Evolutionary conservation across 2,797 vertebrate genomes (phyloP), one percentile per base, ranked within the genome.

Genomic region (Halcyon smyrnensis): DNA sequence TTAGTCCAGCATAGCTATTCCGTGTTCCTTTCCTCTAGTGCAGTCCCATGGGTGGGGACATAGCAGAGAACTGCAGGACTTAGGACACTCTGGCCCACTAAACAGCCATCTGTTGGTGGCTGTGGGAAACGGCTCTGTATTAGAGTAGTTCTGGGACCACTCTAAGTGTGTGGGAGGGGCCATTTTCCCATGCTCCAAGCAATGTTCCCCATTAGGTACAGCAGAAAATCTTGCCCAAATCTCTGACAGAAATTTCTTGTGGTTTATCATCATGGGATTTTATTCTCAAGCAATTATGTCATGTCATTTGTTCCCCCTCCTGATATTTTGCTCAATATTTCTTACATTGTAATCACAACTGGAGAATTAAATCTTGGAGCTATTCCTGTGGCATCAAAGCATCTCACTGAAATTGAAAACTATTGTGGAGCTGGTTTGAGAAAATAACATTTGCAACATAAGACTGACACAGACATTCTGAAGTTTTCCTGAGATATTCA

Each of bases 401-500:
- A 54, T 39, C 34, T 83, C 64, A 56, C 36, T 85, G 75, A 91
- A 95, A 96, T 16, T 51, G 54, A 89, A 95, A 97, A 65, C 27
- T 76, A n/a, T 74, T 65, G 37, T 48, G 70, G 39, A 93, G 50
- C 21, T 88, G 25, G 43, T 41, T 94, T 87, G 82, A 88, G 64
- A 46, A 82, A 95, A 95, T 80, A 95, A 95, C 16, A 48, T 95
- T 91, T 88, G 74, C 37, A 86, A 65, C 48, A 59, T 3, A 89
- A 59, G 79, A 84, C 63, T 53, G n/a, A 93, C 85, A 53, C 63
- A 95, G 81, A 43, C 6, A 70, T 75, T 74, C 71, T 87, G 95
- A 89, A 96, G 27, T 83, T 92, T 96, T 63, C 67, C 62, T 59
- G 67, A 78, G 62, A 75, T 88, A 63, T 80, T 95, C 86, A 94